Conservation (phyloP, 1,140 invertebrate genomes). For the Lethocerus indicus region DNA sequence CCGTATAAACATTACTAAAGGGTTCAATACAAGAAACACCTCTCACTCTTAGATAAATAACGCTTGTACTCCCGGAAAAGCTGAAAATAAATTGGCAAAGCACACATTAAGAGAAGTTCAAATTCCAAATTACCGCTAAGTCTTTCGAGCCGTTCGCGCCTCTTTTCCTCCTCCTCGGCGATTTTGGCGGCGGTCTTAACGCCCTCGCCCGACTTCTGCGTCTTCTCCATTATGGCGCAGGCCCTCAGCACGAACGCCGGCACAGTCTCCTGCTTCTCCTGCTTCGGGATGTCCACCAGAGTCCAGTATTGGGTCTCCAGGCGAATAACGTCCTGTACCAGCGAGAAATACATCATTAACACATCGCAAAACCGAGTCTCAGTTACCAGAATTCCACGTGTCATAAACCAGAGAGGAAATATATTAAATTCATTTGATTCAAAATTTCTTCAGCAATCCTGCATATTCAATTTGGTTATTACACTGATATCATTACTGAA, state of each 20-base stretch:
- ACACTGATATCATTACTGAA: too few relatives aligned
- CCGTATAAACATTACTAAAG: too few relatives aligned
- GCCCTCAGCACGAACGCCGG: constrained; percentile 76
- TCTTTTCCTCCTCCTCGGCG: constrained; percentile 66
- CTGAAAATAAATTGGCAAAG: too few relatives aligned
- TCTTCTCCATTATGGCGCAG: constrained; percentile 79
- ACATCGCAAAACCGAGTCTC: background rate
- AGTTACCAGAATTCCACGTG: too few relatives aligned
- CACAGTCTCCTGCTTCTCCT: constrained; percentile 78
- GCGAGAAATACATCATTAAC: constrained; percentile 1
- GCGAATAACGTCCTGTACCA: constrained; percentile 68
- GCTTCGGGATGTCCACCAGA: constrained; percentile 72
- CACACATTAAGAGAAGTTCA: too few relatives aligned
- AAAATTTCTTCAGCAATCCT: too few relatives aligned
- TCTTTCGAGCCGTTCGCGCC: constrained; percentile 63
- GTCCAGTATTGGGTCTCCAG: constrained; percentile 89
- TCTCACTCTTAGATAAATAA: too few relatives aligned
- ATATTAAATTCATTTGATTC: too few relatives aligned
- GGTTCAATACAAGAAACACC: too few relatives aligned
- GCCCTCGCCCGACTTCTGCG: constrained; percentile 72
- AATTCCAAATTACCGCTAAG: constrained; percentile 63
- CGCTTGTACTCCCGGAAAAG: too few relatives aligned
- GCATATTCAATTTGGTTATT: too few relatives aligned
- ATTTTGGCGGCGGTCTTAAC: constrained; percentile 67
- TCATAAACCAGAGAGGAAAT: too few relatives aligned